Evolutionary conservation across 30 jellyfish, hydroid and myxozoan genomes (phyloP).

Genomic region (Turritopsis rubra): DNA sequence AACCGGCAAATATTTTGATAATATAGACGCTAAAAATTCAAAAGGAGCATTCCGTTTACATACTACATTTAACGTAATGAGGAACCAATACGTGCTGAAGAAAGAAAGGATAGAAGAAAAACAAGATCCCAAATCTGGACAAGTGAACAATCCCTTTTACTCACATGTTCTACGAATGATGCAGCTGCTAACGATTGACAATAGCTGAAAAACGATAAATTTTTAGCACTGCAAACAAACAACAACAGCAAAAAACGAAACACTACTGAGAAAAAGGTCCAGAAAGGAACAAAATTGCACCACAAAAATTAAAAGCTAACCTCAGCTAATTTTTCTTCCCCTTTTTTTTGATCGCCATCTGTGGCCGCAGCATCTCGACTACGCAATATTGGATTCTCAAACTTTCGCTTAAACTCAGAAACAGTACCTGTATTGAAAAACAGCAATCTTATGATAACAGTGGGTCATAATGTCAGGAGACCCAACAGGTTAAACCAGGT

Average conservation of each 20-base stretch:
- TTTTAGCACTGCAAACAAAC: too few relatives aligned
- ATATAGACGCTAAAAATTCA: slow-evolving; percentile 65
- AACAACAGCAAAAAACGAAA: not conserved
- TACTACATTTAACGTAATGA: too few relatives aligned
- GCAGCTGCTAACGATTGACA: slow-evolving; percentile 90
- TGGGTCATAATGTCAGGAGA: too few relatives aligned
- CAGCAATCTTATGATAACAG: too few relatives aligned
- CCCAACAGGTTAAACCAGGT: too few relatives aligned
- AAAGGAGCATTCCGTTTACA: too few relatives aligned
- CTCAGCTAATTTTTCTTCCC: slow-evolving; percentile 95
- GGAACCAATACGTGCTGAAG: too few relatives aligned
- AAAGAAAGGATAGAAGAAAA: too few relatives aligned
- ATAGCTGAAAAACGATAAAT: slow-evolving; percentile 59
- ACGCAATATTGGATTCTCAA: slow-evolving; percentile 83
- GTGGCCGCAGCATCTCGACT: slow-evolving; percentile 96
- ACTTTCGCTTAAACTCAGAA: slow-evolving; percentile 74
- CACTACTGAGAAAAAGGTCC: not conserved
- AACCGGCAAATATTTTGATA: slow-evolving; percentile 87
- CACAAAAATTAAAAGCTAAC: slow-evolving; percentile 24
- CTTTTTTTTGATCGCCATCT: slow-evolving; percentile 81
- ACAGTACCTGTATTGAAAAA: slow-evolving; percentile 87
- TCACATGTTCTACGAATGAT: slow-evolving; percentile 98
- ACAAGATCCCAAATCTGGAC: too few relatives aligned
- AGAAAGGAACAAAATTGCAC: not conserved
- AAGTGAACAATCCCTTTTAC: not conserved